Percentiles rank a stretch among this genome's conserved stretches.
phyloP scores from a whole-genome alignment of 1,140 invertebrate genomes.

The Eumaeus atala region DNA sequence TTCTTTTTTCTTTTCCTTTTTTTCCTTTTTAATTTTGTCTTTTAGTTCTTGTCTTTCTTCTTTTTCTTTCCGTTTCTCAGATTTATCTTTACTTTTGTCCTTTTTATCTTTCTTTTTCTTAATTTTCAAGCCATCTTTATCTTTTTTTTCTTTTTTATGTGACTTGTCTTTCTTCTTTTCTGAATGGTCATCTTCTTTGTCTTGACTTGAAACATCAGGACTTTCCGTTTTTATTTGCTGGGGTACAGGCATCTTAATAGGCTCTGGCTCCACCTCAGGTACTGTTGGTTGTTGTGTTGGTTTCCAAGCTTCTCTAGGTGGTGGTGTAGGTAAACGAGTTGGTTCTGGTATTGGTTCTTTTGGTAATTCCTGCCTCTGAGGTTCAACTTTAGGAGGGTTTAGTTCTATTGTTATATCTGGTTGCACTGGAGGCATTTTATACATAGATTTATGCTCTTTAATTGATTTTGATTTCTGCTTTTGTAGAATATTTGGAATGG shows the following conservation, averaged over 20 bases:
- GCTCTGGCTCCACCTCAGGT: slow-evolving; percentile 22
- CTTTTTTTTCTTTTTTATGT: slow-evolving; percentile 82
- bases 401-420: slow-evolving; percentile 72
- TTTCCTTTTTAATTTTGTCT: slow-evolving; percentile 77
- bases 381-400: slow-evolving; percentile 66
- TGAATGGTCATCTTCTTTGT: slow-evolving; percentile 69
- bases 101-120: slow-evolving; percentile 89
- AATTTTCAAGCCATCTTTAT: slow-evolving; percentile 78
- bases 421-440: slow-evolving; percentile 67
- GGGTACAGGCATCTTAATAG: slow-evolving; percentile 23
- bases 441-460: slow-evolving; percentile 66
- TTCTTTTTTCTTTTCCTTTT: slow-evolving; percentile 78
- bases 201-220: slow-evolving; percentile 41
- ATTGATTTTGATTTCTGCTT: slow-evolving; percentile 64
- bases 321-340: slow-evolving; percentile 25
- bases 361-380: slow-evolving; percentile 42
- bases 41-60: slow-evolving; percentile 76
- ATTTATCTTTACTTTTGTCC: slow-evolving; percentile 77
- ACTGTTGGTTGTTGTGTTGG: slow-evolving; percentile 19
- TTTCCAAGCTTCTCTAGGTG: slow-evolving; percentile 14
- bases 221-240: slow-evolving; percentile 28
- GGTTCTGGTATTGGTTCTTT: slow-evolving; percentile 28
- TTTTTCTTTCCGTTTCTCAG: slow-evolving; percentile 76
- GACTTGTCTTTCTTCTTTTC: slow-evolving; percentile 81
- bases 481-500: slow-evolving; percentile 70